Base-by-base conservation (phyloP, 1,140 invertebrate genomes). In the Lethrus apterus region DNA sequence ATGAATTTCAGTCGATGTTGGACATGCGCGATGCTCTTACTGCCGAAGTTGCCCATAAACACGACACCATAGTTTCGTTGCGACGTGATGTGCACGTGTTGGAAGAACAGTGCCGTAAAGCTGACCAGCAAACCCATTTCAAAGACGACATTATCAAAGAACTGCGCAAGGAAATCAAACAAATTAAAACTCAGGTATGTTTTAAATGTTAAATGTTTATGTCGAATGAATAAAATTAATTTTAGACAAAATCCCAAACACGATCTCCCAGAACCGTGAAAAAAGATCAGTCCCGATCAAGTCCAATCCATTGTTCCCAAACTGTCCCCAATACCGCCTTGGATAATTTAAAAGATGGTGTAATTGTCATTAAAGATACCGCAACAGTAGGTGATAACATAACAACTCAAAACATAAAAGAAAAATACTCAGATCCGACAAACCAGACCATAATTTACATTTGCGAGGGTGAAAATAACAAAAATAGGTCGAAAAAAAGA, bases 121-220 rank as follows among this genome's bases (percentile, higher is more conserved):
- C 66, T 5, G 67, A 68, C 29, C 66, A 68, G 49, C 68, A 72
- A 50, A 66, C 65, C 8, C 63, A 65, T 23, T 74, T 71, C 50
- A 75, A 71, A 57, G 71, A 76, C 36, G 68, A 73, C 38, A 67
- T 76, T 34, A 76, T 76, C 40, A 72, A 69, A 51, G 67, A 74
- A 51, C 57, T 77, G 58, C 58, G 72, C 13, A 72, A 72, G 52
- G 66, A 73, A 55, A 50, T 71, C 3, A 72, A 71, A 50, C 50
- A 61, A 50, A 40, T 65, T 8, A 60, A 62, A 43, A 44, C 52
- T 42, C 54, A 59, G 52, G 59, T 62, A 52, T 46, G 20, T 8
- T 33, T 33, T 4, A 26, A 26, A n/a, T 26, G 23, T 26, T 7
- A 11, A 33, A 33, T 33, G 31, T 33, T 33, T 11, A 33, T 33